Percentiles rank a stretch among this genome's conserved stretches.
Conservation (phyloP, 2,113 vertebrate genomes). For the Cranoglanis bouderius region DNA sequence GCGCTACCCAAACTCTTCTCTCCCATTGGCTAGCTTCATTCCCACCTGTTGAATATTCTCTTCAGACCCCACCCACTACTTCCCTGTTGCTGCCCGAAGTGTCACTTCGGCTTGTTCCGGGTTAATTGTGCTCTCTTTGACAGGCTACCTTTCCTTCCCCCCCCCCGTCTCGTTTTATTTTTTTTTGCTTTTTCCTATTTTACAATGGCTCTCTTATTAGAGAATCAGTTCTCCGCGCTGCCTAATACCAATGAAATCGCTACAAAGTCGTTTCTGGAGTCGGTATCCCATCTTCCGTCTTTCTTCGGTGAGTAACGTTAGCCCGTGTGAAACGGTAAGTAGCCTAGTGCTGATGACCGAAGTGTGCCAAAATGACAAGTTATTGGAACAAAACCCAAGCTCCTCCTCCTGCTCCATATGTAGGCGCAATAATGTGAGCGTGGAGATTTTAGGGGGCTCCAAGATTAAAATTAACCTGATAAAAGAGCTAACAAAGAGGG, state of each 20-base stretch:
- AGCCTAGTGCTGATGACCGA: not conserved
- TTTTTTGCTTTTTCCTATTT: not conserved
- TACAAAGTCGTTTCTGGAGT: conserved; percentile 82
- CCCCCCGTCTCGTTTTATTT: not conserved
- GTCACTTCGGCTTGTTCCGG: conserved; percentile 43
- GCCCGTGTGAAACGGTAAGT: not conserved
- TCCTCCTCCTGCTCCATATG: not conserved
- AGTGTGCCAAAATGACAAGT: not conserved
- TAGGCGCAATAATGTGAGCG: too few species aligned
- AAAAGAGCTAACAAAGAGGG: not conserved
- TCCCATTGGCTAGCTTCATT: not conserved
- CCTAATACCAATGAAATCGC: conserved; percentile 82
- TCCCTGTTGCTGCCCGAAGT: not conserved
- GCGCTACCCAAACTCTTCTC: not conserved
- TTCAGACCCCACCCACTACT: not conserved
- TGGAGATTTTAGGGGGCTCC: not conserved
- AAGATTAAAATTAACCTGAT: too few species aligned
- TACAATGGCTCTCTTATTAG: conserved; percentile 82
- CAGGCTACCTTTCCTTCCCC: not conserved
- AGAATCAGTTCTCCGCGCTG: conserved; percentile 82
- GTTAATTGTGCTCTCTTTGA: conserved; percentile 18
- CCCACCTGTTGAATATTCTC: conserved; percentile 45
- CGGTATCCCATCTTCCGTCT: conserved; percentile 81
- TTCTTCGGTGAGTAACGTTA: conserved; percentile 86
- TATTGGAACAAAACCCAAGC: not conserved